phyloP scores from a whole-genome alignment of 2,113 vertebrate species.

The Carassius carassius region DNA sequence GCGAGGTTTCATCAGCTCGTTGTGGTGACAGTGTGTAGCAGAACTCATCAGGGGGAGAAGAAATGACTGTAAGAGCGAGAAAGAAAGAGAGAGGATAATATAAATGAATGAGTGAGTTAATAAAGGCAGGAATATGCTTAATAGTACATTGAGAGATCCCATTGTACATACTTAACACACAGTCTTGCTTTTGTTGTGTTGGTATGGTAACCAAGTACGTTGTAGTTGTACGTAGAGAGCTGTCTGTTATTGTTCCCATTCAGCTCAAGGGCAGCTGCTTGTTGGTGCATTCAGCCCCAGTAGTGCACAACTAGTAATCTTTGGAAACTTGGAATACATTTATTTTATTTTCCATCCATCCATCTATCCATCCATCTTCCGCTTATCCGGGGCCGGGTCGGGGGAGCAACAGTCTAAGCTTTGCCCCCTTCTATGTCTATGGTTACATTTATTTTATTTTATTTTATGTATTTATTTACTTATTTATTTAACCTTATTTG shows the following conservation, averaged over 20 bases:
- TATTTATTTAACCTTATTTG: background rate
- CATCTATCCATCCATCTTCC: no score
- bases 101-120: background rate
- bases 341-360: no score
- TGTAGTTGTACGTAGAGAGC: background rate
- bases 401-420: no score
- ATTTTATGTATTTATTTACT: no score
- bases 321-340: background rate
- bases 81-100: slow-evolving; percentile 44
- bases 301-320: no score
- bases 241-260: background rate
- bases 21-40: slow-evolving; percentile 67
- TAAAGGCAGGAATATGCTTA: slow-evolving; percentile 6
- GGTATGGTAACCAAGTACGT: background rate
- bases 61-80: slow-evolving; percentile 1
- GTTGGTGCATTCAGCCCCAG: background rate
- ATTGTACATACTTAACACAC: slow-evolving; percentile 29
- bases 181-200: background rate
- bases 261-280: background rate
- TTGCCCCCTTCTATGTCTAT: no score
- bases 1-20: slow-evolving; percentile 56
- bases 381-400: no score
- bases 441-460: no score
- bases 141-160: background rate
- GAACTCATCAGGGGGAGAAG: slow-evolving; percentile 48